Conservation (phyloP, 2,888 invertebrate genomes). For the Andrena trimmerana region DNA sequence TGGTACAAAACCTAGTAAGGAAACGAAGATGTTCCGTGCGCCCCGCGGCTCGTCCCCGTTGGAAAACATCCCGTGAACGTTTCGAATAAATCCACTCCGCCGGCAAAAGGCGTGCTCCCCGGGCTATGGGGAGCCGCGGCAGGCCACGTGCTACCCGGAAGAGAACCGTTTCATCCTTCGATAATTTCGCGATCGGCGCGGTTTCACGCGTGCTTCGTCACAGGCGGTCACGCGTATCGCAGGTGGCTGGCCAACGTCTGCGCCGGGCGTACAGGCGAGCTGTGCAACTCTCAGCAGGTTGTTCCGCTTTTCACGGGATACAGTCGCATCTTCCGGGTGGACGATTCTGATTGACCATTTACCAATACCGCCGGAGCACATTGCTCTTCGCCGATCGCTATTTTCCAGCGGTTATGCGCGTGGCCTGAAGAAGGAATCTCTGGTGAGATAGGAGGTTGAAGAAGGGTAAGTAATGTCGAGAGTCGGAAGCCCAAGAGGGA, state of each 20-base stretch:
- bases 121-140: constrained; percentile 2
- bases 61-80: constrained; percentile 44
- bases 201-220: constrained; percentile 64
- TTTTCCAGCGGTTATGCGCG: background rate
- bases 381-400: background rate
- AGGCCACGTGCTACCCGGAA: constrained; percentile 48
- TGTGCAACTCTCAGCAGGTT: constrained; percentile 44
- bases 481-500: too few species aligned
- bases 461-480: too few species aligned
- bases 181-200: constrained; percentile 62
- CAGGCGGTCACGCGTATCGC: constrained; percentile 66
- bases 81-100: constrained; percentile 36
- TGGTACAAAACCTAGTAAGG: constrained; percentile 11
- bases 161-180: constrained; percentile 57
- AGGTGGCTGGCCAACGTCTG: constrained; percentile 48
- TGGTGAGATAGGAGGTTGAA: too few species aligned
- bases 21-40: constrained; percentile 21
- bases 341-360: constrained; percentile 41
- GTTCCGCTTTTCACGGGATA: constrained; percentile 36
- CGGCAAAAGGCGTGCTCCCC: constrained; percentile 33
- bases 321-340: constrained; percentile 44
- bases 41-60: constrained; percentile 1
- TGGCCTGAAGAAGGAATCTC: background rate
- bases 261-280: constrained; percentile 42
- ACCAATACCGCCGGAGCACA: background rate